Conservation (phyloP, 2,888 invertebrate genomes). For the Agrilus cyanescens region DNA sequence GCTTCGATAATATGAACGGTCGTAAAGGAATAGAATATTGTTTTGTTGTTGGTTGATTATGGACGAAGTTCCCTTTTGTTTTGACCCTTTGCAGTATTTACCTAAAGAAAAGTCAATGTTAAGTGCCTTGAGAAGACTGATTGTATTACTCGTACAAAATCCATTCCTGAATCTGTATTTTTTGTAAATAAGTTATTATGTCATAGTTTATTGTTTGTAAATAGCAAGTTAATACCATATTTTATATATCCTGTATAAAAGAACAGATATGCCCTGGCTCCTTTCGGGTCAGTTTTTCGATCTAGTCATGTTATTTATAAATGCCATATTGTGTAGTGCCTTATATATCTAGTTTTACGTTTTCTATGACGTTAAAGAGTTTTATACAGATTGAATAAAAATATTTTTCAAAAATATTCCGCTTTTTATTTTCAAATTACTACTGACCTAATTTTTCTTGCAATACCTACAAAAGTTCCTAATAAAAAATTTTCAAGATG, state of each 20-base stretch:
- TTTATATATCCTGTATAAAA: constrained; percentile 7
- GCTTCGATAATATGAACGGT: not conserved
- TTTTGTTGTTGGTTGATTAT: constrained; percentile 6
- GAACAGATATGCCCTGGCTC: not conserved
- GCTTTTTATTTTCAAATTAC: constrained; percentile 4
- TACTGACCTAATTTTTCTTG: constrained; percentile 2
- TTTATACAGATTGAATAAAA: constrained; percentile 34
- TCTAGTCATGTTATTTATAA: constrained; percentile 8
- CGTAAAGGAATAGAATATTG: not conserved
- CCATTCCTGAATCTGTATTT: constrained; percentile 14
- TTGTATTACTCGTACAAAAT: constrained; percentile 9
- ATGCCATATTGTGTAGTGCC: constrained; percentile 37
- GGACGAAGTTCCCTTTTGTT: constrained; percentile 7
- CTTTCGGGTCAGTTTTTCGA: not conserved
- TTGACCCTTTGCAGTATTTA: not conserved
- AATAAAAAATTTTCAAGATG: too few species aligned
- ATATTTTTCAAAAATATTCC: constrained; percentile 11
- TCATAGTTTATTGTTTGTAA: constrained; percentile 17
- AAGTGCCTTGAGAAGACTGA: constrained; percentile 11
- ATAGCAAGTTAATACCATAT: constrained; percentile 10
- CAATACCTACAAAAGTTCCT: too few species aligned
- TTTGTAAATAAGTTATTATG: constrained; percentile 18
- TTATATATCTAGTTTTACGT: constrained; percentile 28
- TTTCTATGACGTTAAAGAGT: constrained; percentile 27
- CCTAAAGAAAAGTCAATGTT: not conserved